Base-by-base conservation (phyloP, 2,797 vertebrate species). In the Pseudopleuronectes americanus region DNA sequence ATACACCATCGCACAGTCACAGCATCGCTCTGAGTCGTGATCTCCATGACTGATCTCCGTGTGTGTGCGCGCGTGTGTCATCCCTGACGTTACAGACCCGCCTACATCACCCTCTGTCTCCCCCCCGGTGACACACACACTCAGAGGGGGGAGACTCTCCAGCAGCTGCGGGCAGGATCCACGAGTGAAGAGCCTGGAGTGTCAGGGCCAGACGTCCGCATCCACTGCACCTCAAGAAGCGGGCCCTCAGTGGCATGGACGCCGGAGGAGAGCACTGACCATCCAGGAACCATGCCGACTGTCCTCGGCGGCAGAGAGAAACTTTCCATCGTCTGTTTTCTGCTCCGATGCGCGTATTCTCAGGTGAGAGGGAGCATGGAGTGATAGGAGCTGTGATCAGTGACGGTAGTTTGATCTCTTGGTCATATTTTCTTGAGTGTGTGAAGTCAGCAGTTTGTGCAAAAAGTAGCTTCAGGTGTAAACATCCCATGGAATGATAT, bases 201-300 rank as follows among this genome's bases (percentile, higher is more conserved):
- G 63, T 21, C 23, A 58, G 76, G 36, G 24, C 68, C 62, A 66
- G 59, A 60, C 64, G 8, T 31, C 59, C 71, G 58, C 71, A 63
- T 52, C 82, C 70, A 10, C n/a, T 6, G 49, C 49, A 1, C 10
- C 17, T 45, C 6, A 19, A 45, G 43, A 16, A 79, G 74, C 73
- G 74, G 52, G 41, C 76, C 66, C 60, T 77, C 62, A 65, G 67
- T 84, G 86, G 77, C 49, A 94, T 94, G 94, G 90, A 92, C 79
- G 61, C 86, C 85, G 77, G 70, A 77, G 84, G n/a, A 81, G 72
- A 76, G 62, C 71, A 16, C 65, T 90, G 89, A 93, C 71, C 86
- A 88, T 54, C 77, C 77, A 77, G 84, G 89, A 91, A 94, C 87
- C 89, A 94, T 94, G 92, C 93, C 93, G 79, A 91, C 92, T 70